These are phyloP conservation scores for Antitype chi DNA, from an alignment of 2,888 invertebrate genomes.

Conservation along the genomic window DNA sequence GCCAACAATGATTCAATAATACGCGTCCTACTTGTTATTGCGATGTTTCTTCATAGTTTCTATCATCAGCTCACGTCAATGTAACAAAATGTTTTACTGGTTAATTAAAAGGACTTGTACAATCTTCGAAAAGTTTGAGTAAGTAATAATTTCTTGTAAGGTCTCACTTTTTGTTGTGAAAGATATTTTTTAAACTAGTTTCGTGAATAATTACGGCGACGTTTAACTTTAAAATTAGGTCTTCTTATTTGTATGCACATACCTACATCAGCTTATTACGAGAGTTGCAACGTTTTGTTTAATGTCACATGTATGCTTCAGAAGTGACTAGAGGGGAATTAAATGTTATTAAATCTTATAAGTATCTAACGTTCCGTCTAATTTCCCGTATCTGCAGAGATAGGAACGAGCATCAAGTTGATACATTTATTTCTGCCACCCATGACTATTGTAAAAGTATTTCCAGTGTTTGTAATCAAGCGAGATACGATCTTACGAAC, in stretches of 20 bases:
- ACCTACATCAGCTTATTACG: constrained; percentile 22
- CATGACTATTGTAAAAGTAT: constrained; percentile 59
- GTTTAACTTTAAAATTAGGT: constrained; percentile 41
- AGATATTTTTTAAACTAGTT: constrained; percentile 42
- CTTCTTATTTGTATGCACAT: constrained; percentile 37
- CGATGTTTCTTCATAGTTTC: constrained; percentile 41
- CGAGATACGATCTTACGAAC: constrained; percentile 63
- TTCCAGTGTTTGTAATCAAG: constrained; percentile 63
- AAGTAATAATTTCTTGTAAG: constrained; percentile 39
- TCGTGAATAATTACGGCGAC: constrained; percentile 34
- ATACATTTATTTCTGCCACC: constrained; percentile 58
- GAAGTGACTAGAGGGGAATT: constrained; percentile 30
- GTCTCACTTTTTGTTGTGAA: constrained; percentile 23
- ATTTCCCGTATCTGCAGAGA: constrained; percentile 42
- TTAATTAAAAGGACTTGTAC: constrained; percentile 43
- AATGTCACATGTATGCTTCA: constrained; percentile 32
- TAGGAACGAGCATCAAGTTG: constrained; percentile 29
- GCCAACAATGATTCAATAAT: constrained; percentile 52
- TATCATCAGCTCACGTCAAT: constrained; percentile 48
- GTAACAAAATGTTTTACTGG: constrained; percentile 39
- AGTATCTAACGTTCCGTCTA: constrained; percentile 14
- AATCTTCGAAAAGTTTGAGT: constrained; percentile 5
- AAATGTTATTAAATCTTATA: constrained; percentile 36
- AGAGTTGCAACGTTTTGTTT: constrained; percentile 12
- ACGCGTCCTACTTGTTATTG: constrained; percentile 30